Conservation (phyloP, 2,113 vertebrate species). For the Hippocampus zosterae region DNA sequence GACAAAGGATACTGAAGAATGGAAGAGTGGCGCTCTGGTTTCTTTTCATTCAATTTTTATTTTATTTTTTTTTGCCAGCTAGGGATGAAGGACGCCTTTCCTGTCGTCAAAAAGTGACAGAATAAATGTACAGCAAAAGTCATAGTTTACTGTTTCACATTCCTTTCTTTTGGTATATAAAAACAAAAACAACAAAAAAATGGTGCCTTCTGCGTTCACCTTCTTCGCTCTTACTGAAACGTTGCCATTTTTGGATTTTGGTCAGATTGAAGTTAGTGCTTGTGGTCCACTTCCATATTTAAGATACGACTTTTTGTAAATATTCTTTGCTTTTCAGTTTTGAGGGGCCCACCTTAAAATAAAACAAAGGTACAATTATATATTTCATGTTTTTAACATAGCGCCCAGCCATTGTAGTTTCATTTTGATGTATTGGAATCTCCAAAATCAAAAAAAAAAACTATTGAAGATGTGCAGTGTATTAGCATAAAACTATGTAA, state of each 20-base stretch:
- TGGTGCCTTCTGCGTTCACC: constrained; percentile 7
- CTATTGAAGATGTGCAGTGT: background rate
- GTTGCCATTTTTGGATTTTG: constrained; percentile 1
- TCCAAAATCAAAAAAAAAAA: background rate
- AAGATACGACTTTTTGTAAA: background rate
- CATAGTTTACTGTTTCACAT: constrained; percentile 80
- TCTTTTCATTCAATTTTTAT: constrained; percentile 36
- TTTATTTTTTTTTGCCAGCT: constrained; percentile 60
- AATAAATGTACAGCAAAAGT: constrained; percentile 86
- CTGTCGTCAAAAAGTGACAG: constrained; percentile 47
- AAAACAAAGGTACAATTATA: constrained; percentile 52
- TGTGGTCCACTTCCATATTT: background rate
- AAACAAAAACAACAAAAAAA: constrained; percentile 7
- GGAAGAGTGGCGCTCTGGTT: constrained; percentile 25
- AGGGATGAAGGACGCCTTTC: constrained; percentile 67
- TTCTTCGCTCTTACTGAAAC: background rate
- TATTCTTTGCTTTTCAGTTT: background rate
- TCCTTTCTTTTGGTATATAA: constrained; percentile 60
- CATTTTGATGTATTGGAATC: background rate
- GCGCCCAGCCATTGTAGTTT: background rate
- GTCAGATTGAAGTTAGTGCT: background rate
- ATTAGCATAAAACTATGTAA: background rate
- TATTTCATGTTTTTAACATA: background rate
- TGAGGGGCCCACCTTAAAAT: background rate
- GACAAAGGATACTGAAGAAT: constrained; percentile 35